phyloP scores from a whole-genome alignment of 2,113 vertebrate genomes.

The Hystrix brachyura region DNA sequence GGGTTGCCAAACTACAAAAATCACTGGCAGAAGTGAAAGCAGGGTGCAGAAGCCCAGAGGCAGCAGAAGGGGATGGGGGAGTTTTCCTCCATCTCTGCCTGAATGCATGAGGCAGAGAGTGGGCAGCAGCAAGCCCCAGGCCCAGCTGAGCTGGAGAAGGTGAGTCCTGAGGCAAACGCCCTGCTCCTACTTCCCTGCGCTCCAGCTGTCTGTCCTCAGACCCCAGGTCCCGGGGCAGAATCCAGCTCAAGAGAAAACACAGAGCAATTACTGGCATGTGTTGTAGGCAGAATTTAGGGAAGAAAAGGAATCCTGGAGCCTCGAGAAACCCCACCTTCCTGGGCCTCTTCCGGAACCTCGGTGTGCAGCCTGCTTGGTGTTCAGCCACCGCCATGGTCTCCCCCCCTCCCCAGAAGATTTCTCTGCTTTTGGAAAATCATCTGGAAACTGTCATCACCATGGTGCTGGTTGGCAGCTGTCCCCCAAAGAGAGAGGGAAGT shows the following conservation, averaged over 20 bases:
- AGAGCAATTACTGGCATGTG: conserved; percentile 38
- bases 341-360: conserved; percentile 74
- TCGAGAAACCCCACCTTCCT: conserved; percentile 52
- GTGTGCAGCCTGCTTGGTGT: conserved; percentile 53
- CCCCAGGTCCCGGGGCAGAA: background rate
- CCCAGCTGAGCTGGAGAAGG: background rate
- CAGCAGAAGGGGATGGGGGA: background rate
- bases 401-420: conserved; percentile 73
- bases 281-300: conserved; percentile 40
- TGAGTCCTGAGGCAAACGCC: background rate
- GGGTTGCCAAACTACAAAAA: background rate
- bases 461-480: conserved; percentile 77
- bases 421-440: conserved; percentile 82
- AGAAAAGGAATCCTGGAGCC: conserved; percentile 54
- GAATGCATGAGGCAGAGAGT: too few species aligned
- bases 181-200: fast-evolving
- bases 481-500: conserved; percentile 55
- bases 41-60: too few species aligned
- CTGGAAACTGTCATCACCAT: conserved; percentile 83
- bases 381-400: conserved; percentile 64
- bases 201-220: background rate
- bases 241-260: background rate
- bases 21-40: background rate
- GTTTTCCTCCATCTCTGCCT: background rate
- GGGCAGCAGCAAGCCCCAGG: background rate